Conservation (phyloP, 2,888 invertebrate genomes). For the Trichacis sp. region DNA sequence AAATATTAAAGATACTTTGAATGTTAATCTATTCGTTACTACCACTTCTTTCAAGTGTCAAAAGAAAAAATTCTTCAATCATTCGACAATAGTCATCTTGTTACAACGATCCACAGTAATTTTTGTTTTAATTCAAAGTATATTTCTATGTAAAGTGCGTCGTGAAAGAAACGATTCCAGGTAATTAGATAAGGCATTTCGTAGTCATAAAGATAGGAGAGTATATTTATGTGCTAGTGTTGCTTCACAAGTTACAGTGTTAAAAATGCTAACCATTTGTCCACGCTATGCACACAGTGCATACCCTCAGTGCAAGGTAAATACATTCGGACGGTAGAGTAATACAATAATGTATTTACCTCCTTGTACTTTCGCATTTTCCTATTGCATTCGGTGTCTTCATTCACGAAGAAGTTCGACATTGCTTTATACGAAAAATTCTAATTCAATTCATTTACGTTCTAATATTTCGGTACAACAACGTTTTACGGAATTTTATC, state of each 20-base stretch:
- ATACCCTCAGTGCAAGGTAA: conserved; percentile 16
- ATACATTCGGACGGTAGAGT: conserved; percentile 9
- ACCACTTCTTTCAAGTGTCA: too few species aligned
- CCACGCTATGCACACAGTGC: conserved; percentile 13
- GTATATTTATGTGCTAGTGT: background rate
- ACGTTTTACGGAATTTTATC: too few species aligned
- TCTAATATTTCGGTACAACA: too few species aligned
- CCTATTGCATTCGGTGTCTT: conserved; percentile 5
- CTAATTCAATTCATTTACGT: too few species aligned
- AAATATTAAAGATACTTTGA: too few species aligned
- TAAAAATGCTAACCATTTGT: conserved; percentile 11
- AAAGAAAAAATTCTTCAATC: too few species aligned
- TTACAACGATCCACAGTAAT: background rate
- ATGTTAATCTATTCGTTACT: too few species aligned
- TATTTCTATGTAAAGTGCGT: background rate
- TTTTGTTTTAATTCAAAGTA: background rate
- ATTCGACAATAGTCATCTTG: too few species aligned
- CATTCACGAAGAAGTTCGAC: conserved; percentile 9
- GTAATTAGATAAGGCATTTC: conserved; percentile 6
- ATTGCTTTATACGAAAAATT: too few species aligned
- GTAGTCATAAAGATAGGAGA: conserved; percentile 1
- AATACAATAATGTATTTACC: conserved; percentile 11
- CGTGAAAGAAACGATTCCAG: conserved; percentile 7
- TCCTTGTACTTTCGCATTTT: conserved; percentile 11
- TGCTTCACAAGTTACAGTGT: background rate